phyloP scores from a whole-genome alignment of 2,888 invertebrate species.

The Meghimatium bilineatum region DNA sequence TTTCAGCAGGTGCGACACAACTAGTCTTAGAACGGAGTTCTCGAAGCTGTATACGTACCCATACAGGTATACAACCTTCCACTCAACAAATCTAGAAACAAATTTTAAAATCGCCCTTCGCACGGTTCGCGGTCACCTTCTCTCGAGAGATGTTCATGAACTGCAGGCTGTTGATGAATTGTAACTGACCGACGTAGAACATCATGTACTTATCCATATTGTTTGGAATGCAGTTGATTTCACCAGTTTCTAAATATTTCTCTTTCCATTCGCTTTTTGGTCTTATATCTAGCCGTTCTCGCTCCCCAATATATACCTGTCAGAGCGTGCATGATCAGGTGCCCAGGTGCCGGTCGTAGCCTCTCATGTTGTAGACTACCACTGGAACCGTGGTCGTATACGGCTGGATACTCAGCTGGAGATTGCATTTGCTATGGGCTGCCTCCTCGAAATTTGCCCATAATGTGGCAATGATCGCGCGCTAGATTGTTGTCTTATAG shows the following conservation, averaged over 20 bases:
- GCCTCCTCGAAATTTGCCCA: neutral
- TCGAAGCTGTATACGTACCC: neutral
- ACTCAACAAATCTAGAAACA: neutral
- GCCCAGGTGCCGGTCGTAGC: neutral
- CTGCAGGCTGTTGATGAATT: neutral
- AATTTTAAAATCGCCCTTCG: neutral
- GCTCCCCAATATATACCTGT: neutral
- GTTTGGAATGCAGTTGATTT: conserved; percentile 8
- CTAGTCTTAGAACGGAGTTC: no score
- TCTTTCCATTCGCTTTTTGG: neutral
- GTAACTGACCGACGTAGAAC: neutral
- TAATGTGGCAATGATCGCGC: neutral
- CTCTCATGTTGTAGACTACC: neutral
- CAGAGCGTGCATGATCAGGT: neutral
- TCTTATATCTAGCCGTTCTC: neutral
- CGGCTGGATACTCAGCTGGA: conserved; percentile 1
- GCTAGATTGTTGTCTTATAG: no score
- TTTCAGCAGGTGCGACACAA: no score
- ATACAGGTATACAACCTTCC: neutral
- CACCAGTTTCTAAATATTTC: neutral
- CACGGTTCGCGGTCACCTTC: neutral
- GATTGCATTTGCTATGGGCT: neutral
- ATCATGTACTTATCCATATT: conserved; percentile 18
- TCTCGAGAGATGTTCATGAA: neutral
- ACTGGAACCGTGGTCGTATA: neutral